Conservation (phyloP, 2,797 vertebrate species). For the Macroramphosus scolopax region DNA sequence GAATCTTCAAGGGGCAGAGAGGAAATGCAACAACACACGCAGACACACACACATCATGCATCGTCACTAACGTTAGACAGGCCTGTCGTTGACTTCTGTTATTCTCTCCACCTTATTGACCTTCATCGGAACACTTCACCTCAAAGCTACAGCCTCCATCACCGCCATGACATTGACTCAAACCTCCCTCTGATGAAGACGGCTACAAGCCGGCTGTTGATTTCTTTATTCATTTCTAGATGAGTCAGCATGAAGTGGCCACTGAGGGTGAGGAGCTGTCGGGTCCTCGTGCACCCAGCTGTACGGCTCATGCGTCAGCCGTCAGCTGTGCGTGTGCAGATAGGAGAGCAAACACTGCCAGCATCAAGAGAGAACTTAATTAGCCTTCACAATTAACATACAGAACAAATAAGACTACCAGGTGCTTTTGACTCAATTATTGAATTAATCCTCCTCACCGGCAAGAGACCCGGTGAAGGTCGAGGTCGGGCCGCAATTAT, state of each 20-base stretch:
- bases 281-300: constrained; percentile 6
- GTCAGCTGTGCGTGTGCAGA: constrained; percentile 16
- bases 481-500: constrained; percentile 44
- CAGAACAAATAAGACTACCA: constrained; percentile 53
- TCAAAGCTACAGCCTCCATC: neutral
- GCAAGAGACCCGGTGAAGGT: constrained; percentile 46
- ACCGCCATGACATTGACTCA: neutral
- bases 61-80: too few relatives aligned
- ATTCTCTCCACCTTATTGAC: too few relatives aligned
- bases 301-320: constrained; percentile 16
- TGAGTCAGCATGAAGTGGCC: neutral
- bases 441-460: constrained; percentile 56
- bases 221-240: constrained; percentile 10
- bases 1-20: too few relatives aligned
- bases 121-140: too few relatives aligned
- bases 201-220: neutral
- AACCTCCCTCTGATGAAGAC: neutral
- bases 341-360: constrained; percentile 25
- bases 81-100: too few relatives aligned
- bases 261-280: constrained; percentile 8
- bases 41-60: too few relatives aligned
- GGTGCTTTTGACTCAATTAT: constrained; percentile 57
- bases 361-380: constrained; percentile 49
- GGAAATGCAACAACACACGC: too few relatives aligned
- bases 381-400: constrained; percentile 64